Base-by-base conservation (phyloP, 2,888 invertebrate species). In the Prosapia bicincta region DNA sequence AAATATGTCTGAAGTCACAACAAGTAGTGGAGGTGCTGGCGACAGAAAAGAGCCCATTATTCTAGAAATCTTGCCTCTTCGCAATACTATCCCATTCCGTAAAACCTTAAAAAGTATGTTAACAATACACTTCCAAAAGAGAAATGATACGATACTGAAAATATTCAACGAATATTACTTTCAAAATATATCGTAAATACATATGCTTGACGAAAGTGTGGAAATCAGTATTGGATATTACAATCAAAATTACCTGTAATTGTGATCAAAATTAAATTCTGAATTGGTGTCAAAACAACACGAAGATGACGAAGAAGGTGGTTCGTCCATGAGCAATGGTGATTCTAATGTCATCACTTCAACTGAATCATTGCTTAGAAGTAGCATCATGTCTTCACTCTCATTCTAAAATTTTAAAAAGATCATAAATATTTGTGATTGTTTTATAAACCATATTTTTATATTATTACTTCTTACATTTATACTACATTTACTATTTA, bases 301-400 rank as follows among this genome's bases (percentile, higher is more conserved):
- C 0, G 80, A 80, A 13, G 81, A 91, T 85, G 88, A 90, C 82
- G 88, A 91, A 83, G 88, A 88, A 13, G 87, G 85, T 72, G 89
- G 85, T 43, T 90, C 90, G 81, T 93, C 93, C 2, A 93, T 86
- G 13, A 92, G 84, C 0, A 93, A 92, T 1, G 81, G 79, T 15
- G 81, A 80, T 82, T 91, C 92, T 91, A 93, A 92, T 79, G 93
- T 90, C 80, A 92, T 78, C 10, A 80, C 79, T 71, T 81, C 91
- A 81, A 93, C 93, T 54, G 90, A 86, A 77, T 87, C 81, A 26
- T 84, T 83, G 77, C 81, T 87, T 82, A 69, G 86, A 32, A 78
- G 67, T n/a, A 79, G 80, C 78, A 88, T 85, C 82, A 86, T 85
- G 80, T 88, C 88, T 79, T 93, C 91, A 81, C 92, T 92, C 85